A percentile compares a stretch with the other conserved stretches of the same genome.
Evolutionary conservation across 1,140 invertebrate genomes (phyloP).

Genomic region (Cyrtorhinus lividipennis): DNA sequence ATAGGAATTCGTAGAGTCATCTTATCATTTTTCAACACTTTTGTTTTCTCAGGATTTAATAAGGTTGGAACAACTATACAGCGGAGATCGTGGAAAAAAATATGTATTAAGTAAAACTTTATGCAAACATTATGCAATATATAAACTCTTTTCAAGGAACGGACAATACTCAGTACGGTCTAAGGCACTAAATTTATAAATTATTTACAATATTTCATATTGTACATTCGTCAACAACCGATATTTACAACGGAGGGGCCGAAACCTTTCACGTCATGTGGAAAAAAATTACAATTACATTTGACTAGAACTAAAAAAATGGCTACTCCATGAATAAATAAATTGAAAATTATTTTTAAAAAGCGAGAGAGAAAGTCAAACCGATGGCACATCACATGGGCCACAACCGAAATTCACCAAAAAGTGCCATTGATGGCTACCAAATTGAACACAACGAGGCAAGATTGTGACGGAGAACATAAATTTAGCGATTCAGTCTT

Average conservation of each 20-base stretch:
- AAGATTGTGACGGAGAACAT: neutral
- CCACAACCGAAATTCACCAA: neutral
- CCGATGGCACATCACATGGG: conserved; percentile 11
- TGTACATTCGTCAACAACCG: conserved; percentile 1
- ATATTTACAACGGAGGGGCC: neutral
- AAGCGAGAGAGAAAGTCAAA: too few species aligned
- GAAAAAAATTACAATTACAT: neutral
- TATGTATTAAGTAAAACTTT: conserved; percentile 14
- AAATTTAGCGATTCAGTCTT: neutral
- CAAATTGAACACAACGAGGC: neutral
- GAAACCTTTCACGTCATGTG: too few species aligned
- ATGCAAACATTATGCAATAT: neutral
- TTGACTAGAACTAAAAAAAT: conserved; percentile 2
- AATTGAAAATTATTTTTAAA: too few species aligned
- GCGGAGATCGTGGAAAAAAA: too few species aligned
- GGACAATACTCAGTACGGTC: conserved; percentile 18
- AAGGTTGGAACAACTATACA: too few species aligned
- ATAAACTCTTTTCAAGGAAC: conserved; percentile 16
- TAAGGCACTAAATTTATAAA: conserved; percentile 19
- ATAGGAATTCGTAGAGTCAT: too few species aligned
- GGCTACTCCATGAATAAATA: neutral
- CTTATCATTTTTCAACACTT: too few species aligned
- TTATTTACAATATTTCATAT: conserved; percentile 21
- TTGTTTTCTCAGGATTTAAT: too few species aligned
- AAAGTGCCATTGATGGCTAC: too few species aligned